phyloP scores from a whole-genome alignment of 2,797 vertebrate species.

The Podarcis lilfordi region DNA sequence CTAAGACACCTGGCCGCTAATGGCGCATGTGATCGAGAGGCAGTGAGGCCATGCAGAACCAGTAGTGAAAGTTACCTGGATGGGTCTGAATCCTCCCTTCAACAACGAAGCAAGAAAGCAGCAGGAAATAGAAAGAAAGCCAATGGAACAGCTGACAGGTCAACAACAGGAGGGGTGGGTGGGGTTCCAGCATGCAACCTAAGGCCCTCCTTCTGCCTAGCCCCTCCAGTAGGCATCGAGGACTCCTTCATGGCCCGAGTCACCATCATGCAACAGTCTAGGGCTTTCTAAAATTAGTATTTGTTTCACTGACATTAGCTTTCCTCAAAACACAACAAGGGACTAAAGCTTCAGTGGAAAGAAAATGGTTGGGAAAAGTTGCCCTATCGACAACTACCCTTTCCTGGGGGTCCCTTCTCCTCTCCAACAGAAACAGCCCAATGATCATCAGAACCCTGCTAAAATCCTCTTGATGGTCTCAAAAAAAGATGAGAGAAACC shows the following conservation, averaged over 20 bases:
- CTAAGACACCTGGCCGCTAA: conserved; percentile 24
- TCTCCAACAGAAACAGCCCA: neutral
- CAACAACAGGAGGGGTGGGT: conserved; percentile 75
- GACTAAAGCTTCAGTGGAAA: too few relatives aligned
- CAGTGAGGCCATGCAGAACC: conserved; percentile 80
- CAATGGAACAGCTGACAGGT: conserved; percentile 89
- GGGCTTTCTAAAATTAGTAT: conserved; percentile 35
- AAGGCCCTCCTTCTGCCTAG: conserved; percentile 52
- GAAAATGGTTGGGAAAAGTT: neutral
- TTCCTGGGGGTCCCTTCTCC: neutral
- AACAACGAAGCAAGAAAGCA: conserved; percentile 89
- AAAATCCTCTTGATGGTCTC: neutral
- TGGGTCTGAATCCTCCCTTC: conserved; percentile 99
- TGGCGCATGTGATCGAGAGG: conserved; percentile 50
- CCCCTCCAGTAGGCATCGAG: neutral
- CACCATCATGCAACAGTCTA: conserved; percentile 19
- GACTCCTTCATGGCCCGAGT: conserved; percentile 39
- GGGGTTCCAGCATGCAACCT: conserved; percentile 76
- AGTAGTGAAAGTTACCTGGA: conserved; percentile 83
- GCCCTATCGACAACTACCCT: neutral
- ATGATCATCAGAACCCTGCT: neutral
- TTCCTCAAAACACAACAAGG: neutral
- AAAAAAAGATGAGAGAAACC: neutral
- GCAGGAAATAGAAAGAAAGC: conserved; percentile 96
- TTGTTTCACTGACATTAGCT: neutral